Percentiles rank a stretch among this genome's conserved stretches.
Conservation (phyloP, 2,797 vertebrate genomes). For the Bradypodion pumilum region DNA sequence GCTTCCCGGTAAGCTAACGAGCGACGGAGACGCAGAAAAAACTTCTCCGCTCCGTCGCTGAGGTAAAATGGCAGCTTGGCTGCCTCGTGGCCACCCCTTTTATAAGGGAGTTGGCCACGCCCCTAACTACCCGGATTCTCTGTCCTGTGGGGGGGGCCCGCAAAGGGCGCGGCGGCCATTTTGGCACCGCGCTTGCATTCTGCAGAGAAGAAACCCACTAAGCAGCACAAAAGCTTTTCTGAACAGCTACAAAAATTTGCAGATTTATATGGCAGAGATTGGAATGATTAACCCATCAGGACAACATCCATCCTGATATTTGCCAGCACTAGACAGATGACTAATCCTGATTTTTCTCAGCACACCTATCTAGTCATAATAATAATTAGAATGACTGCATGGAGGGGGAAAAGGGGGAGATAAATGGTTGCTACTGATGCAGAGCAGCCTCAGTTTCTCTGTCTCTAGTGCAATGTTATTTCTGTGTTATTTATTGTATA, state of each 20-base stretch:
- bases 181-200: no score
- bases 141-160: no score
- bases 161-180: no score
- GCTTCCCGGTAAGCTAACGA: no score
- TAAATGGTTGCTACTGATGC: constrained; percentile 20
- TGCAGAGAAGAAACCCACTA: constrained; percentile 25
- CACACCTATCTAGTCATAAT: constrained; percentile 44
- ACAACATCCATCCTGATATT: background rate
- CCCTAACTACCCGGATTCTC: no score
- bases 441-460: background rate
- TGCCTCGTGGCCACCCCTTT: no score
- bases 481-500: constrained; percentile 34
- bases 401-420: background rate
- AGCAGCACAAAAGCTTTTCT: constrained; percentile 38
- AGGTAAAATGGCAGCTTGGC: no score
- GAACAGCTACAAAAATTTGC: constrained; percentile 49
- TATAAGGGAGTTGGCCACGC: no score
- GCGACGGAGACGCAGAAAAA: no score
- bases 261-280: constrained; percentile 53
- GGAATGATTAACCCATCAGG: constrained; percentile 42
- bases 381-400: constrained; percentile 43
- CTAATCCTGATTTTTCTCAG: constrained; percentile 46
- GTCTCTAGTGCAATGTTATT: constrained; percentile 34
- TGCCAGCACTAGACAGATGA: constrained; percentile 32
- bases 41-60: no score